Evolutionary conservation across 2,888 invertebrate species (phyloP).

Genomic region (Torymus texanus): DNA sequence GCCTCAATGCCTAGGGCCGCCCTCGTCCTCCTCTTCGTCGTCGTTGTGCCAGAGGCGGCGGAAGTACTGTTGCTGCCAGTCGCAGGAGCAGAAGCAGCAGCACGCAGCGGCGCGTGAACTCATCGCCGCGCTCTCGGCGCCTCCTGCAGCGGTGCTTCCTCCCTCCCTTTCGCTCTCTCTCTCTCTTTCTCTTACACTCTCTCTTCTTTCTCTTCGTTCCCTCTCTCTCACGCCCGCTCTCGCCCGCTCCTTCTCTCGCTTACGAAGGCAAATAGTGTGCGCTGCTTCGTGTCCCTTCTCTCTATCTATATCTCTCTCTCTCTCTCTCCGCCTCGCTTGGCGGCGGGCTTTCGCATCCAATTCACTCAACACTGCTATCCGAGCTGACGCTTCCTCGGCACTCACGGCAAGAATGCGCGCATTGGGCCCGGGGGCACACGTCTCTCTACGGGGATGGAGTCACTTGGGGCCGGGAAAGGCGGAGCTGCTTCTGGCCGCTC

Average conservation of each 20-base stretch:
- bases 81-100: constrained; percentile 22
- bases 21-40: constrained; percentile 24
- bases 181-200: neutral
- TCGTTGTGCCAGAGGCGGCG: constrained; percentile 6
- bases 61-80: constrained; percentile 24
- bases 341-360: too few species aligned
- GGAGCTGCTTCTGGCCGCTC: neutral
- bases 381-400: neutral
- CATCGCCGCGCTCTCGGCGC: constrained; percentile 24
- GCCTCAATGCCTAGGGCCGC: neutral
- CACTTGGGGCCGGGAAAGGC: constrained; percentile 7
- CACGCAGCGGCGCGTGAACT: constrained; percentile 30
- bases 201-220: neutral
- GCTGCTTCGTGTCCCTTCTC: neutral
- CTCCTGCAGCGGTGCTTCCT: constrained; percentile 15
- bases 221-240: neutral
- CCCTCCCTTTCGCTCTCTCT: neutral
- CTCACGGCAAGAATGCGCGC: neutral
- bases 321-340: neutral
- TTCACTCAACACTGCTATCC: too few species aligned
- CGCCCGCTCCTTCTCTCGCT: neutral
- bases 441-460: neutral
- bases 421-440: neutral
- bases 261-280: neutral
- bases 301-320: constrained; percentile 4